Evolutionary conservation across 2,888 invertebrate genomes (phyloP).

Genomic region (Molanna angustata): DNA sequence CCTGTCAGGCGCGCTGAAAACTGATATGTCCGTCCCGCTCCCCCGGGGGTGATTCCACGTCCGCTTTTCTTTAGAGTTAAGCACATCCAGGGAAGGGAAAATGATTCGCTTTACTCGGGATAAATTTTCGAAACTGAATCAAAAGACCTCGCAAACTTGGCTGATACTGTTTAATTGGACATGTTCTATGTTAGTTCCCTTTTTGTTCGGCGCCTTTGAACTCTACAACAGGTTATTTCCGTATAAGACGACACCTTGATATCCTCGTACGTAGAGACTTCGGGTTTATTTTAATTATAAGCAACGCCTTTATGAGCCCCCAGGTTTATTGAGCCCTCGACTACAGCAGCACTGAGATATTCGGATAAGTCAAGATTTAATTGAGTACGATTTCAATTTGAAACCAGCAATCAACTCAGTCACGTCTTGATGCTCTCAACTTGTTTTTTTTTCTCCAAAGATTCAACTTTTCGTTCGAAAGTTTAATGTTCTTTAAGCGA

Average conservation of each 20-base stretch:
- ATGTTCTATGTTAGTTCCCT: too few species aligned
- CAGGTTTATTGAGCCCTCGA: slow-evolving; percentile 20
- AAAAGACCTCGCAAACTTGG: background rate
- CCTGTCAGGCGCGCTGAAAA: slow-evolving; percentile 18
- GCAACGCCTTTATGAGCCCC: slow-evolving; percentile 30
- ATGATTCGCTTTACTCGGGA: too few species aligned
- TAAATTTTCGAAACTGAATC: background rate
- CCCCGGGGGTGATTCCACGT: slow-evolving; percentile 29
- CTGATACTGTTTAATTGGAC: too few species aligned
- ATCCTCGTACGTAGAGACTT: slow-evolving; percentile 17
- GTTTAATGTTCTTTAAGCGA: too few species aligned
- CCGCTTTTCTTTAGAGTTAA: slow-evolving; percentile 21
- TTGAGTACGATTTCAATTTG: slow-evolving; percentile 26
- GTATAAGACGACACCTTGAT: slow-evolving; percentile 5
- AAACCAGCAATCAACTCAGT: slow-evolving; percentile 3
- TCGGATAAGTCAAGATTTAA: slow-evolving; percentile 20
- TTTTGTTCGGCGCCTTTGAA: too few species aligned
- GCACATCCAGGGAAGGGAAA: slow-evolving; percentile 1
- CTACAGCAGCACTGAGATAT: slow-evolving; percentile 13
- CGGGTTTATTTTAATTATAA: slow-evolving; percentile 31
- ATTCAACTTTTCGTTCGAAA: too few species aligned
- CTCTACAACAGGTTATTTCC: background rate
- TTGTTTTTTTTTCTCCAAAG: background rate
- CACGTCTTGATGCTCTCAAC: slow-evolving; percentile 14
- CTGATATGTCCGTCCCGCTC: slow-evolving; percentile 23